Evolutionary conservation across 2,888 invertebrate genomes (phyloP), one percentile per base, ranked within the genome.

Genomic region (Coecobrya sp.): DNA sequence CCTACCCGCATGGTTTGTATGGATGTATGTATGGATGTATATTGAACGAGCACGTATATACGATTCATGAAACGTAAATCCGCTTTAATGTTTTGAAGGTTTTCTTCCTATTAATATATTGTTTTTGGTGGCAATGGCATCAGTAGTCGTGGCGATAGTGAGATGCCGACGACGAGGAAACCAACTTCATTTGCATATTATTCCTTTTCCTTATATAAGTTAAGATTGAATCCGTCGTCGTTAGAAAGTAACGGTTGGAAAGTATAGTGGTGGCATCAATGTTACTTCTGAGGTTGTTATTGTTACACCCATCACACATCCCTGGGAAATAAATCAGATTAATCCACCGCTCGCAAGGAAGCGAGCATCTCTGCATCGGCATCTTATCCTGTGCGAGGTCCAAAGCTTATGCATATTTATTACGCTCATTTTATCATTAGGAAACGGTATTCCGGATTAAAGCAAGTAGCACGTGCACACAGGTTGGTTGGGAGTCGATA

Each of bases 261-360:
- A 36, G 36, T 36, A 36, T 59, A 11, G 49, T 59, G 19, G 59
- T 59, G 19, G 19, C 7, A 59, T 5, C 16, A 59, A 19, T 59
- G 7, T 8, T 36, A 4, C 36, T 59, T 59, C 59, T 10, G 59
- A 22, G 62, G 25, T 25, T 62, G n/a, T 70, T 36, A n/a, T 36
- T 36, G 68, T 70, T 70, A 70, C 19, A 70, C 36, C 27, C 30
- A 62, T 65, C 30, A n/a, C 36, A n/a, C 19, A 42, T 42, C 7
- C 70, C 42, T 70, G 36, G 19, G 19, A 70, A 36, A 70, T 42
- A 70, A 68, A 70, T 70, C 36, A 70, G 42, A 70, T 70, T 70
- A 70, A 70, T n/a, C 70, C 42, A 19, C 36, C 42, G 19, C 65
- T 65, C 2, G 65, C 27, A 62, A n/a, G 8, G 4, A 62, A 19